These are phyloP conservation scores for Carterocephalus palaemon DNA, from an alignment of 2,888 invertebrate species.

Conservation along the genomic window DNA sequence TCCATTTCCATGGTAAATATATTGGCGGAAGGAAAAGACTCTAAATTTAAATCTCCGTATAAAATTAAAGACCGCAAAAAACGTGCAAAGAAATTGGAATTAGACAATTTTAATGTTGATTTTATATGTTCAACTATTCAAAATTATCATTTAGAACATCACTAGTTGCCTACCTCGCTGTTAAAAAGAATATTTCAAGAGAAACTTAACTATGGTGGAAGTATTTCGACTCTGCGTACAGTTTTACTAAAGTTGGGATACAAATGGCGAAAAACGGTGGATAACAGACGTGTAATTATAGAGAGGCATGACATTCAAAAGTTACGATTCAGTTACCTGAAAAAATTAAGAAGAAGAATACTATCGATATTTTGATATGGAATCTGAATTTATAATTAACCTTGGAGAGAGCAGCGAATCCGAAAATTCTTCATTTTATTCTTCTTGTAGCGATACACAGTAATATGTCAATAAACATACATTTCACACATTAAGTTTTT, in stretches of 20 bases:
- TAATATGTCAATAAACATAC: not conserved
- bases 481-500: too few relatives aligned
- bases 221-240: slow-evolving; percentile 24
- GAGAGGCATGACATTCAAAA: slow-evolving; percentile 1
- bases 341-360: slow-evolving; percentile 2
- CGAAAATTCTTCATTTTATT: too few relatives aligned
- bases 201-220: slow-evolving; percentile 27
- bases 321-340: not conserved
- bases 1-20: too few relatives aligned
- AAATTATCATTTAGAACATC: slow-evolving; percentile 27
- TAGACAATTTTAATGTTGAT: slow-evolving; percentile 24
- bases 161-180: slow-evolving; percentile 20
- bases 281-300: slow-evolving; percentile 27
- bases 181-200: slow-evolving; percentile 29
- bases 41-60: slow-evolving; percentile 24
- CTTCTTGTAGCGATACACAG: not conserved
- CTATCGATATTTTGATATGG: too few relatives aligned
- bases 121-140: slow-evolving; percentile 24
- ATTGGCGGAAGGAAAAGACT: slow-evolving; percentile 24
- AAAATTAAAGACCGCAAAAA: slow-evolving; percentile 25
- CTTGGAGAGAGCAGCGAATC: too few relatives aligned
- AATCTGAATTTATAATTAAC: too few relatives aligned
- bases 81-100: slow-evolving; percentile 21
- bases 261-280: slow-evolving; percentile 25
- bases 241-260: slow-evolving; percentile 25